Evolutionary conservation across 64 coral and sea anemone genomes (phyloP).

Genomic region (Acropora yongei): DNA sequence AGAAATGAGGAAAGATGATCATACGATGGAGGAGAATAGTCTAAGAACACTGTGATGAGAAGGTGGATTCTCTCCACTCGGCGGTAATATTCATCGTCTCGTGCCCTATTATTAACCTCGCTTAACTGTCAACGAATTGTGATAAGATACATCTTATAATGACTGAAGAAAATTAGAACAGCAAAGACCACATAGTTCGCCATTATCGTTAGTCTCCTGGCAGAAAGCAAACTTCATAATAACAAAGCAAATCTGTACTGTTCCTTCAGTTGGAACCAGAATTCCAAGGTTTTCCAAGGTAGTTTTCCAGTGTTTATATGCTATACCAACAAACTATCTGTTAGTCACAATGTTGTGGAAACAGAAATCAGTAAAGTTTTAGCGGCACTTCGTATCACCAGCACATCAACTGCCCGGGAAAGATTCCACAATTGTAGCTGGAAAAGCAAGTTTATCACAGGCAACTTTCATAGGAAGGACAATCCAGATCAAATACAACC

Average conservation of each 20-base stretch:
- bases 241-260: background rate
- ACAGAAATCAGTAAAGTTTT: background rate
- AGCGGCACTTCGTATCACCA: background rate
- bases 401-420: background rate
- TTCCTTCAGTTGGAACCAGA: background rate
- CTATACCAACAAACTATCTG: background rate
- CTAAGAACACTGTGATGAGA: background rate
- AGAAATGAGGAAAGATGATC: background rate
- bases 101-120: background rate
- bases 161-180: no score
- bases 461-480: background rate
- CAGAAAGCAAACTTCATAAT: background rate
- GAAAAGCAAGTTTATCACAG: background rate
- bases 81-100: background rate
- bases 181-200: background rate
- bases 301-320: background rate
- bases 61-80: background rate
- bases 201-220: background rate
- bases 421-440: background rate
- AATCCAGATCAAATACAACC: background rate
- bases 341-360: background rate
- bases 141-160: no score
- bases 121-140: no score
- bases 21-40: background rate
- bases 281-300: background rate